These are phyloP conservation scores for Anarsia innoxiella DNA, from an alignment of 2,888 invertebrate genomes.

Conservation along the genomic window DNA sequence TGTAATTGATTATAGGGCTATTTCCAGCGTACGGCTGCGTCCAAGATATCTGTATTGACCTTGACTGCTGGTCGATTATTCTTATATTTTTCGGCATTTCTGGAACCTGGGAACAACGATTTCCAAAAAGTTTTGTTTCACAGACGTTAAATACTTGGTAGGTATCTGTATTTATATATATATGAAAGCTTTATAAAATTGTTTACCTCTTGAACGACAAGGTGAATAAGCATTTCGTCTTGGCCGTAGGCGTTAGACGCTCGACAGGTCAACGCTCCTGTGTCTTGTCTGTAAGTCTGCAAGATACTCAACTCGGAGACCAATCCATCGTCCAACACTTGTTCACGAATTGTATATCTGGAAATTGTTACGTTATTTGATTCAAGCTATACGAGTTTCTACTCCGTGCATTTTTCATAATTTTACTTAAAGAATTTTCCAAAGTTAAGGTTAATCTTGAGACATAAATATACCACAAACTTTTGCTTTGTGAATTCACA, in stretches of 20 bases:
- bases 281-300: conserved; percentile 90
- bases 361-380: no score
- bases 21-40: conserved; percentile 92
- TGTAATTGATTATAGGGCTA: conserved; percentile 90
- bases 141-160: neutral
- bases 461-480: no score
- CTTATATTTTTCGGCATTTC: conserved; percentile 91
- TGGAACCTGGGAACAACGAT: conserved; percentile 79
- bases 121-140: neutral
- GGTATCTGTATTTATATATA: neutral
- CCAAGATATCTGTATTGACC: conserved; percentile 91
- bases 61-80: conserved; percentile 88
- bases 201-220: conserved; percentile 88
- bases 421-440: no score
- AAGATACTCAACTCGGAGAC: conserved; percentile 90
- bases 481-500: conserved; percentile 7
- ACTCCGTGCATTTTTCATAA: no score
- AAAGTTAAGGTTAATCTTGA: no score
- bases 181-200: neutral
- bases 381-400: no score
- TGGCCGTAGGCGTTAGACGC: conserved; percentile 93
- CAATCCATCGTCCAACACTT: conserved; percentile 85
- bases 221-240: conserved; percentile 92
- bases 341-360: conserved; percentile 84
- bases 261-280: conserved; percentile 90